A percentile compares a stretch with the other conserved stretches of the same genome.
phyloP scores from a whole-genome alignment of 53 echinoderm and acorn worm genomes.

The Echinometra lucunter region DNA sequence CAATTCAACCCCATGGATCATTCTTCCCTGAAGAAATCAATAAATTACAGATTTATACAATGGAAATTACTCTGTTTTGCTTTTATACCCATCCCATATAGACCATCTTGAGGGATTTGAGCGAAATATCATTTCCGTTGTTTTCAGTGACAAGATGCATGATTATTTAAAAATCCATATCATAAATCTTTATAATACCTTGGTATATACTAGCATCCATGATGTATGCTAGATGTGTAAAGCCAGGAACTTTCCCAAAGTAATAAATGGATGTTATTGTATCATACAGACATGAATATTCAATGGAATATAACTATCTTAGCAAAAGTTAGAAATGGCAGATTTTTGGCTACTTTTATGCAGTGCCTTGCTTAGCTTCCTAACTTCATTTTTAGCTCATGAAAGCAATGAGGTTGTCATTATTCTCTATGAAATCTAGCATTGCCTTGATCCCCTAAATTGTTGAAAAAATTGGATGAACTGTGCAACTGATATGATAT shows the following conservation, averaged over 20 bases:
- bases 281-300: neutral
- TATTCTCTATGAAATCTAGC: neutral
- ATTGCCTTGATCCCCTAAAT: neutral
- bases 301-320: neutral
- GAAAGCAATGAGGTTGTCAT: neutral
- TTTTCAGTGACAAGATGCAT: neutral
- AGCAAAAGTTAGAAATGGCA: neutral
- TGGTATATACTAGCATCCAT: neutral
- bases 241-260: neutral
- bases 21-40: slow-evolving; percentile 4
- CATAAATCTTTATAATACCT: neutral
- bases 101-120: neutral
- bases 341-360: neutral
- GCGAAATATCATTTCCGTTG: neutral
- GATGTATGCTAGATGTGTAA: neutral
- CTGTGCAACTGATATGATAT: neutral
- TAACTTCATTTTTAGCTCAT: neutral
- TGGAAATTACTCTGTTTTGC: neutral
- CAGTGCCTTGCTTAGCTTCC: neutral
- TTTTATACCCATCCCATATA: neutral
- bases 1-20: neutral
- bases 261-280: neutral
- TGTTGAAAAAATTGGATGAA: neutral
- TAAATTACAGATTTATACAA: neutral
- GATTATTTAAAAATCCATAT: neutral